A percentile compares a stretch with the other conserved stretches of the same genome.
These are phyloP conservation scores for Rhodophaea formosa DNA, from an alignment of 2,888 invertebrate species.

Conservation along the genomic window DNA sequence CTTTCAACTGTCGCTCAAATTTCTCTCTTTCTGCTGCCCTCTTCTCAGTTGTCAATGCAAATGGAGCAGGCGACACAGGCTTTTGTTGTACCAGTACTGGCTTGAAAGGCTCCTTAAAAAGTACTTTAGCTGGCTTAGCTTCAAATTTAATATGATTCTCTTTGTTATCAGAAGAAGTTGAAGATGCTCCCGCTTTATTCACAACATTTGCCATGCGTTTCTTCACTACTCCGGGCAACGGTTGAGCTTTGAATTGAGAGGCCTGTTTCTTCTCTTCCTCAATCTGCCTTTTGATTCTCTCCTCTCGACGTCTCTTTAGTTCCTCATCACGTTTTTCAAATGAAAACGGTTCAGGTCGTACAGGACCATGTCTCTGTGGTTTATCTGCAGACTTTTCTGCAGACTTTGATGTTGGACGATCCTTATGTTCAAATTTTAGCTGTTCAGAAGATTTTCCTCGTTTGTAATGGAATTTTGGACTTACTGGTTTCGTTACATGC, in stretches of 20 bases:
- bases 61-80: conserved; percentile 68
- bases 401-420: conserved; percentile 20
- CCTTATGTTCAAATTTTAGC: conserved; percentile 35
- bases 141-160: conserved; percentile 79
- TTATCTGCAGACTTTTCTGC: conserved; percentile 40
- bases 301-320: conserved; percentile 79
- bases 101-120: conserved; percentile 84
- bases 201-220: conserved; percentile 59
- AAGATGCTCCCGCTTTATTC: conserved; percentile 48
- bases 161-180: conserved; percentile 66
- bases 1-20: conserved; percentile 80
- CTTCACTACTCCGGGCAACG: conserved; percentile 79
- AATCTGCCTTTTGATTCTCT: conserved; percentile 80
- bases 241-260: conserved; percentile 86
- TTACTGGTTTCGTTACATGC: conserved; percentile 52
- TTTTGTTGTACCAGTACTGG: conserved; percentile 76
- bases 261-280: conserved; percentile 82
- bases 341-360: conserved; percentile 82
- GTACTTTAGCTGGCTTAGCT: conserved; percentile 82
- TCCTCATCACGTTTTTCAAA: conserved; percentile 85
- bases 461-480: conserved; percentile 63
- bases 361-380: conserved; percentile 48
- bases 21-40: conserved; percentile 82
- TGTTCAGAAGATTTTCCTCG: conserved; percentile 45
- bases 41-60: conserved; percentile 83